Conservation (phyloP, 2,113 vertebrate species). For the Datnioides undecimradiatus region DNA sequence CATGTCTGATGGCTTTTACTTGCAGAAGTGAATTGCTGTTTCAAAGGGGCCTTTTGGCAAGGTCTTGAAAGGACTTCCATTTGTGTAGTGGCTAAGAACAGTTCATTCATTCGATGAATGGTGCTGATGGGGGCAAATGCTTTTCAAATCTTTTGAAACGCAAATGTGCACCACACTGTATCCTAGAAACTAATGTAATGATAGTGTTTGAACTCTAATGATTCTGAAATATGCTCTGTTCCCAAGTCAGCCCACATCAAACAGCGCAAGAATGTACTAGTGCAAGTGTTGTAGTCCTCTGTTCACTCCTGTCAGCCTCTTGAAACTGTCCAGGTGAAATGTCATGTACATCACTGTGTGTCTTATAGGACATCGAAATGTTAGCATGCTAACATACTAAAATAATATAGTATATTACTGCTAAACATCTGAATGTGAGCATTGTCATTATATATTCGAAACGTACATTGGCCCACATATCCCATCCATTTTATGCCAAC, state of each 20-base stretch:
- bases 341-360: background rate
- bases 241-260: constrained; percentile 34
- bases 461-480: background rate
- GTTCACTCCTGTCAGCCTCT: background rate
- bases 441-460: background rate
- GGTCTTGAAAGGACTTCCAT: constrained; percentile 47
- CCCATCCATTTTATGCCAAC: no score
- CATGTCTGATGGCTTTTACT: constrained; percentile 26
- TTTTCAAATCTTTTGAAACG: constrained; percentile 65
- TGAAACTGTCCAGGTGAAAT: background rate
- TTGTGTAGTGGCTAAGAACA: constrained; percentile 52
- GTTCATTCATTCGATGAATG: constrained; percentile 64
- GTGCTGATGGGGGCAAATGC: constrained; percentile 56
- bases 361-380: background rate
- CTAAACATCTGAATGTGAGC: background rate
- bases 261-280: constrained; percentile 8
- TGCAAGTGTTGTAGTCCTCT: constrained; percentile 12
- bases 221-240: constrained; percentile 50
- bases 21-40: constrained; percentile 33
- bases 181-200: constrained; percentile 54
- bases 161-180: constrained; percentile 55
- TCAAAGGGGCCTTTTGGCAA: constrained; percentile 44
- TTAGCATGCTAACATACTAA: background rate
- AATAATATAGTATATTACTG: background rate
- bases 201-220: constrained; percentile 51